A percentile compares a stretch with the other conserved stretches of the same genome.
Evolutionary conservation across 2,888 invertebrate genomes (phyloP).

Genomic region (Sphaeridia pumilis): DNA sequence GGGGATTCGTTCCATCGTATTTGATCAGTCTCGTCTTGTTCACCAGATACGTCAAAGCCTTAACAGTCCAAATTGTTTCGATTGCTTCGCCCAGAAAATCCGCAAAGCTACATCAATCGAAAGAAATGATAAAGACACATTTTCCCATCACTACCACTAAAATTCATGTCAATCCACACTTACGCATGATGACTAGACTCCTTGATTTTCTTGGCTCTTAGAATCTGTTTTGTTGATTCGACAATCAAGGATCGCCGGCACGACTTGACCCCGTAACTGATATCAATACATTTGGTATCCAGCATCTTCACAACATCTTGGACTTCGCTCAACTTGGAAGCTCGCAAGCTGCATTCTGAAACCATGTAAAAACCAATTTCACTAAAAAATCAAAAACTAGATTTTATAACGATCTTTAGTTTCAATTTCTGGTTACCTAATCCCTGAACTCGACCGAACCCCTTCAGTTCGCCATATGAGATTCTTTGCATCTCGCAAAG

Average conservation of each 20-base stretch:
- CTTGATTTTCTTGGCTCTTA: conserved; percentile 66
- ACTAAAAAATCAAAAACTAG: not conserved
- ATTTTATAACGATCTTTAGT: conserved; percentile 3
- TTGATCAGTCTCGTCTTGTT: conserved; percentile 21
- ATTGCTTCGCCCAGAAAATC: conserved; percentile 16
- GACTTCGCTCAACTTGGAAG: conserved; percentile 57
- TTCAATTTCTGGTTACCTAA: conserved; percentile 50
- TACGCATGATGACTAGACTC: conserved; percentile 56
- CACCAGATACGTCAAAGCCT: conserved; percentile 6
- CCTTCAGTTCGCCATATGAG: conserved; percentile 67
- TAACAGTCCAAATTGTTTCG: conserved; percentile 14
- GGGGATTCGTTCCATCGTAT: conserved; percentile 20
- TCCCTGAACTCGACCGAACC: conserved; percentile 57
- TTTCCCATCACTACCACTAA: not conserved
- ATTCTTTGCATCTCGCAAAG: conserved; percentile 86
- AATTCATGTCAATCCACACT: conserved; percentile 24
- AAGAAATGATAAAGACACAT: not conserved
- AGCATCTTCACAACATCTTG: conserved; percentile 55
- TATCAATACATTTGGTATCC: conserved; percentile 47
- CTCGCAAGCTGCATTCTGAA: conserved; percentile 56
- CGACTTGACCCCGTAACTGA: conserved; percentile 39
- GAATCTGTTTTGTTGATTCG: conserved; percentile 57
- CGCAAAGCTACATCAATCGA: conserved; percentile 19
- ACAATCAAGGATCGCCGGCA: conserved; percentile 38
- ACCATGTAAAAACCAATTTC: not conserved